phyloP scores from a whole-genome alignment of 2,888 invertebrate genomes.

The Zeuzera pyrina region DNA sequence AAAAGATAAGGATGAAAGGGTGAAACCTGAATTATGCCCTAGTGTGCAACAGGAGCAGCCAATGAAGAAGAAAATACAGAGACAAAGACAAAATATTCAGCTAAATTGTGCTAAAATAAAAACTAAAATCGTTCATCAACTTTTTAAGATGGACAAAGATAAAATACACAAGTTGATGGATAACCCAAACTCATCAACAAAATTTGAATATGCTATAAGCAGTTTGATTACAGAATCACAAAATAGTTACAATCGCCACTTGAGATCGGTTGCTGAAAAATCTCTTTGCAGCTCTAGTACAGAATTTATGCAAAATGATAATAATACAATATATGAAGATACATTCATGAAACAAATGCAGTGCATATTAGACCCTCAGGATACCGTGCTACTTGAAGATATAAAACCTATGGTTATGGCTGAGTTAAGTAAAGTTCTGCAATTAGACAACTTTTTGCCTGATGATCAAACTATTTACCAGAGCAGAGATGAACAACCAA shows the following conservation, averaged over 20 bases:
- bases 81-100: slow-evolving; percentile 32
- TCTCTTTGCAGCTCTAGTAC: slow-evolving; percentile 49
- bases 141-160: slow-evolving; percentile 66
- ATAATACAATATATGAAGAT: slow-evolving; percentile 77
- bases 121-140: slow-evolving; percentile 61
- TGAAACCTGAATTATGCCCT: slow-evolving; percentile 15
- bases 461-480: slow-evolving; percentile 1
- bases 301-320: slow-evolving; percentile 74
- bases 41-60: slow-evolving; percentile 34
- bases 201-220: slow-evolving; percentile 66
- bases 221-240: slow-evolving; percentile 66
- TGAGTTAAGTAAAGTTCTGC: slow-evolving; percentile 71
- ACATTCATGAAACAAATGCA: slow-evolving; percentile 82
- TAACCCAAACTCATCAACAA: slow-evolving; percentile 62
- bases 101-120: slow-evolving; percentile 57
- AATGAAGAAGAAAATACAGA: slow-evolving; percentile 33
- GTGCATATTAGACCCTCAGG: slow-evolving; percentile 72
- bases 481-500: slow-evolving; percentile 4
- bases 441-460: slow-evolving; percentile 35
- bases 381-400: slow-evolving; percentile 69
- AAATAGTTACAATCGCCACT: slow-evolving; percentile 56
- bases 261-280: slow-evolving; percentile 61
- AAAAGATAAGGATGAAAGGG: slow-evolving; percentile 11
- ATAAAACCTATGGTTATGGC: slow-evolving; percentile 74
- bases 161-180: slow-evolving; percentile 64